Evolutionary conservation across 1,140 invertebrate genomes (phyloP), one percentile per base, ranked within the genome.

Genomic region (Batillaria attramentaria): DNA sequence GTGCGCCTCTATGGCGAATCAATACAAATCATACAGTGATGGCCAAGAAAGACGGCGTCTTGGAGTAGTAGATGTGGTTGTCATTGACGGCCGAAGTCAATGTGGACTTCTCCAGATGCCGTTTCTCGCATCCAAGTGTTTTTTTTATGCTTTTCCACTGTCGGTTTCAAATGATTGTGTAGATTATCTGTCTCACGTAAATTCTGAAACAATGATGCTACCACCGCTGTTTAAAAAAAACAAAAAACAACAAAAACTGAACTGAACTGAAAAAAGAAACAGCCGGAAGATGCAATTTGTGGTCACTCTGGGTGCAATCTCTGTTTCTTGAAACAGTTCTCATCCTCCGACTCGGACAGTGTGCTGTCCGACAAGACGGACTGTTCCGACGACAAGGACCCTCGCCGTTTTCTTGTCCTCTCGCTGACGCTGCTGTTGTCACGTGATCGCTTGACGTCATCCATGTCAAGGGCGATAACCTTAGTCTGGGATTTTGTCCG

Each of bases 321-420:
- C 35, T 50, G 37, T 28, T 33, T 74, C 39, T 57, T 74, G 43
- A 24, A 5, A 35, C n/a, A 74, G 18, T 18, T 37, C 4, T 74
- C 72, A 37, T 74, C 72, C 24, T 74, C 72, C 1, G 46, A 57
- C 5, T 74, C 72, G 3, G 46, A 62, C 46, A 74, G 24, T 18
- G 50, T 33, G 33, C 70, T 50, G 18, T 57, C 33, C 6, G 57
- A 74, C 4, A 70, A 20, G 24, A 20, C 41, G 0, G 68, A 70
- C 68, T 70, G 68, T 18, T 70, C 68, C 41, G 68, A 70, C 6
- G 68, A 70, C 68, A 70, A 13, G 2, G 68, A 70, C 6, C 68
- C 68, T 20, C 68, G 39, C 68, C 68, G 43, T 31, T 46, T 70
- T 31, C 33, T 46, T 24, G 20, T 41, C 42, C 35, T 39, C 13